A percentile compares a stretch with the other conserved stretches of the same genome.
These are phyloP conservation scores for Drosophila nigricruria DNA, from an alignment of 2,888 invertebrate species.

Conservation along the genomic window DNA sequence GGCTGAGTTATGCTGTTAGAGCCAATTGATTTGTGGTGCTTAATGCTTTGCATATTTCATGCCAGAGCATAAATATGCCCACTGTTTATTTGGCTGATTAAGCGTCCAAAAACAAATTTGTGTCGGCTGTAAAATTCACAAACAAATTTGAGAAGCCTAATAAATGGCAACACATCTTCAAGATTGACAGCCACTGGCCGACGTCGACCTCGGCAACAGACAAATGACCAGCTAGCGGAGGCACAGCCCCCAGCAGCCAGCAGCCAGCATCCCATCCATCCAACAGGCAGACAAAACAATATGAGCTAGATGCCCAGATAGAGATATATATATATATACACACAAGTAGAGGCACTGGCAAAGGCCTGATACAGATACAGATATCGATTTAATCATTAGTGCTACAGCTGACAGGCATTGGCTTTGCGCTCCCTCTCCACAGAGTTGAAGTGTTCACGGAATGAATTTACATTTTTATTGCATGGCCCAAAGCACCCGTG, in stretches of 20 bases:
- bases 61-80: slow-evolving; percentile 1
- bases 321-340: too few relatives aligned
- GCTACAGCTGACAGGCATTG: slow-evolving; percentile 32
- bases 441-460: slow-evolving; percentile 41
- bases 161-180: slow-evolving; percentile 47
- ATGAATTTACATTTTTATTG: slow-evolving; percentile 79
- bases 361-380: slow-evolving; percentile 41
- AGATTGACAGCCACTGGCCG: slow-evolving; percentile 48
- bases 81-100: slow-evolving; percentile 41
- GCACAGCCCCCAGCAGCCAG: slow-evolving; percentile 15
- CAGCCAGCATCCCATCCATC: slow-evolving; percentile 8
- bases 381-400: slow-evolving; percentile 80
- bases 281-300: slow-evolving; percentile 33
- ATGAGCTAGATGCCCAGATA: slow-evolving; percentile 40
- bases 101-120: slow-evolving; percentile 11
- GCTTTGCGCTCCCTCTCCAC: neutral
- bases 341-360: neutral
- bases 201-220: slow-evolving; percentile 13
- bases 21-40: slow-evolving; percentile 28
- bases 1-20: neutral
- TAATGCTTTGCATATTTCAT: slow-evolving; percentile 21
- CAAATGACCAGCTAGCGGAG: slow-evolving; percentile 39
- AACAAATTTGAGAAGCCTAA: slow-evolving; percentile 50
- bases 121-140: slow-evolving; percentile 37
- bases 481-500: slow-evolving; percentile 27